phyloP scores from a whole-genome alignment of 2,113 vertebrate species.

The Ornithorhynchus anatinus region DNA sequence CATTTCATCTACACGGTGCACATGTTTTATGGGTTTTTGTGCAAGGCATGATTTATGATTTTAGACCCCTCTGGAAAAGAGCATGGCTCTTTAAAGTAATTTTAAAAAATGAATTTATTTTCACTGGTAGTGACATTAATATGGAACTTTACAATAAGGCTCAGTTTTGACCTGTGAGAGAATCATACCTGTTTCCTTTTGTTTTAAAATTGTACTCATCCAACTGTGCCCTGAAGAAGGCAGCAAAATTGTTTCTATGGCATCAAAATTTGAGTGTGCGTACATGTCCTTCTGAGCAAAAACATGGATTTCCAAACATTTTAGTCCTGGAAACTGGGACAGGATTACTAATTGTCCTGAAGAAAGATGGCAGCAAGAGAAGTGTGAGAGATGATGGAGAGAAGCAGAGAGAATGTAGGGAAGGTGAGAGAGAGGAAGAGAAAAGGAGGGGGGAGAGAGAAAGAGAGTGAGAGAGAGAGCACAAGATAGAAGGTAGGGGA shows the following conservation, averaged over 20 bases:
- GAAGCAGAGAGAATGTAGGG: no score
- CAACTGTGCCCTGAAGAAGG: no score
- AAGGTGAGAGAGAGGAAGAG: no score
- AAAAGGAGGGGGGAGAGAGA: background rate
- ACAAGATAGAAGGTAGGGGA: background rate
- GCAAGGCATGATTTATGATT: slow-evolving; percentile 41
- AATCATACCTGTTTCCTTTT: background rate
- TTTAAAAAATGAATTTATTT: slow-evolving; percentile 49
- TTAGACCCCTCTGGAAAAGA: slow-evolving; percentile 26
- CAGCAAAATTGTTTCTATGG: no score
- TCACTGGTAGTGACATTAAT: slow-evolving; percentile 12
- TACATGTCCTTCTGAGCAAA: no score
- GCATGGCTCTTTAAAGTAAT: slow-evolving; percentile 51
- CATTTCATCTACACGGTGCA: slow-evolving; percentile 19
- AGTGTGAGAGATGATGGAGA: no score
- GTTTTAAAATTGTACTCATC: no score
- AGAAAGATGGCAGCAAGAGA: no score
- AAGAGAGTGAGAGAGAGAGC: background rate
- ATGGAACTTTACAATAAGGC: background rate
- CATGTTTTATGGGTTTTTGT: slow-evolving; percentile 30
- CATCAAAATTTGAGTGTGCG: no score
- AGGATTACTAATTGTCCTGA: no score
- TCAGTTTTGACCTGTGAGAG: background rate
- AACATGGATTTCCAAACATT: no score
- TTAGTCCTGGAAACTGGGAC: no score